Base-by-base conservation (phyloP, 2,888 invertebrate genomes). In the Drosophila paracracens region DNA sequence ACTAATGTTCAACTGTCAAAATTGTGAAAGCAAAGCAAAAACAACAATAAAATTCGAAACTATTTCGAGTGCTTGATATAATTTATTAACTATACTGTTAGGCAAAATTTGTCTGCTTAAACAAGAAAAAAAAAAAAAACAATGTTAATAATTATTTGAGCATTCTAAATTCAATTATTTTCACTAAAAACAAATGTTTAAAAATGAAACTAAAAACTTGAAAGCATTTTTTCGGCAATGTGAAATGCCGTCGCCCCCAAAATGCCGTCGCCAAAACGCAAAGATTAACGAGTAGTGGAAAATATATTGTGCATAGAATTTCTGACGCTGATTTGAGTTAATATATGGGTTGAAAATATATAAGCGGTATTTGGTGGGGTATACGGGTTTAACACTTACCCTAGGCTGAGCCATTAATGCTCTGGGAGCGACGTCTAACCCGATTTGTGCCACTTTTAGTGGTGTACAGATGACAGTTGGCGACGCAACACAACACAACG, bases 401-500 rank as follows among this genome's bases (percentile, higher is more conserved):
- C 93, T 93, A 90, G 93, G 93, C 92, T 93, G 93, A 93, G 93
- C 93, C 93, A 93, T 93, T 90, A 93, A 93, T 93, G 93, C 93
- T 93, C 93, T 92, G 91, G 93, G 93, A 93, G 93, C 93, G 92
- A 92, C 88, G 90, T 93, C 93, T 92, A 93, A 91, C 92, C 93
- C 93, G 92, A 93, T 91, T 92, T 93, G 93, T 93, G 93, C 93
- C 93, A 93, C 93, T 93, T 93, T 93, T 90, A 83, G 90, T 81
- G 89, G 90, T 83, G 78, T 92, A 88, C 82, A 87, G 84, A 82
- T 83, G 63, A 90, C 88, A 82, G 73, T 86, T 86, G 84, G 84
- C 88, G 90, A 84, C 82, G 84, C 91, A 92, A 91, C 90, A 57
- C 40, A 29, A 83, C 88, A 80, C 82, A 82, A 70, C 74, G 75